Conservation (phyloP, 2,888 invertebrate genomes). For the Suillia variegata region DNA sequence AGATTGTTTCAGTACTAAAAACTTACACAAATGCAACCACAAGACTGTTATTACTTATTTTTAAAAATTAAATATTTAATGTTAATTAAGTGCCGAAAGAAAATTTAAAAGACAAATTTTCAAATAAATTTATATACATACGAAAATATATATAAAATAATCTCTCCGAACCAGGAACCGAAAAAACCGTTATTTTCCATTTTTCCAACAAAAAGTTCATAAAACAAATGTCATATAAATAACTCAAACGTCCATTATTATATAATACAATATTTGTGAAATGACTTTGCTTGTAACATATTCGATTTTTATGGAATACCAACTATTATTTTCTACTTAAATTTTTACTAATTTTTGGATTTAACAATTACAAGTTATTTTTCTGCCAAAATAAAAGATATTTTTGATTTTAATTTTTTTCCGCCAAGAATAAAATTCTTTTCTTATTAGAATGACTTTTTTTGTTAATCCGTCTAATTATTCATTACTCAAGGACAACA, state of each 20-base stretch:
- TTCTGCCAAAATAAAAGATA: too few species aligned
- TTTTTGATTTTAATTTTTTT: too few species aligned
- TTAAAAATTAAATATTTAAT: conserved; percentile 6
- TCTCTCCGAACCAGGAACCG: too few species aligned
- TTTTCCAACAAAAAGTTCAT: conserved; percentile 5
- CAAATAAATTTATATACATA: conserved; percentile 8
- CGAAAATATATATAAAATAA: too few species aligned
- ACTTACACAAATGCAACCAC: conserved; percentile 55
- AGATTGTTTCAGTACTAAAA: conserved; percentile 1
- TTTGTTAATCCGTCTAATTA: too few species aligned
- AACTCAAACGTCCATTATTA: not conserved
- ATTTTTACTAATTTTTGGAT: too few species aligned
- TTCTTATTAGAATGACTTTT: too few species aligned
- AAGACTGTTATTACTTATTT: conserved; percentile 53
- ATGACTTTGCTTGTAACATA: conserved; percentile 18
- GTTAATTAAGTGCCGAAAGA: conserved; percentile 12
- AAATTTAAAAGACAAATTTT: not conserved
- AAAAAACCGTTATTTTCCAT: too few species aligned
- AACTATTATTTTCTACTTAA: too few species aligned
- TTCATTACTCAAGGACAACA: too few species aligned
- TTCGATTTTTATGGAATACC: conserved; percentile 13
- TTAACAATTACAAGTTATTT: too few species aligned
- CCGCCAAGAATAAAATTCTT: too few species aligned
- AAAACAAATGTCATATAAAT: conserved; percentile 4
- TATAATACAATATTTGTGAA: not conserved